A percentile compares a stretch with the other conserved stretches of the same genome.
These are phyloP conservation scores for Palythoa grandiflora DNA, from an alignment of 92 coral and sea anemone species.

Conservation along the genomic window DNA sequence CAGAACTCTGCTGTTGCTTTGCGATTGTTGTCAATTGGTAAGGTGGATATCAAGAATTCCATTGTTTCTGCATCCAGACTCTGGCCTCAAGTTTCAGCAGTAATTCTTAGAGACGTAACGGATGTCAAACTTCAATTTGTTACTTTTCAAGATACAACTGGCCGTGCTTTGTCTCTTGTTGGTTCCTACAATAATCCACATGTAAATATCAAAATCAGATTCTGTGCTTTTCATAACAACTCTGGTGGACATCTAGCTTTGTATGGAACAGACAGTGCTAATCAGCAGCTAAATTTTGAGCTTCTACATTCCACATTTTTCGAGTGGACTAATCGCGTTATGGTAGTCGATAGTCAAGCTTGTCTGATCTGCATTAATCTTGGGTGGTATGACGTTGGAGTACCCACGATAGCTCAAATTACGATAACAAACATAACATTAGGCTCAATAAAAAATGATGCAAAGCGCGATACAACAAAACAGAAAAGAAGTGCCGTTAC, in stretches of 20 bases:
- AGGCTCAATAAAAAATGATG: background rate
- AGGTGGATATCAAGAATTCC: background rate
- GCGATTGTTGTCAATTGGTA: slow-evolving; percentile 1
- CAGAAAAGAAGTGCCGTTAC: background rate
- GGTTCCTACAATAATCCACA: background rate
- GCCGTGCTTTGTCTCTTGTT: background rate
- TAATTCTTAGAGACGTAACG: background rate
- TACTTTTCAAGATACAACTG: slow-evolving; percentile 3
- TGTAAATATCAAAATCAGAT: background rate
- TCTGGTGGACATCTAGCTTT: slow-evolving; percentile 5
- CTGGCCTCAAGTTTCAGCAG: background rate
- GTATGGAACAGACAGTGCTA: background rate
- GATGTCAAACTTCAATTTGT: background rate
- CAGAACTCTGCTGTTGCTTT: slow-evolving; percentile 4
- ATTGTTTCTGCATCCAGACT: background rate
- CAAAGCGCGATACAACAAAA: background rate
- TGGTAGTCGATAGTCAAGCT: background rate
- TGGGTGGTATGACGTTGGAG: background rate
- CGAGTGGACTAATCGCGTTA: background rate
- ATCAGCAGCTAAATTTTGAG: slow-evolving; percentile 6
- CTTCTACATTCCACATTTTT: slow-evolving; percentile 12
- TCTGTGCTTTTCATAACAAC: background rate
- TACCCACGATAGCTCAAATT: background rate
- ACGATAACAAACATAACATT: background rate
- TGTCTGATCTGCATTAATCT: slow-evolving; percentile 19